Base-by-base conservation (phyloP, 2,113 vertebrate species). In the Eupsittula cactorum region DNA sequence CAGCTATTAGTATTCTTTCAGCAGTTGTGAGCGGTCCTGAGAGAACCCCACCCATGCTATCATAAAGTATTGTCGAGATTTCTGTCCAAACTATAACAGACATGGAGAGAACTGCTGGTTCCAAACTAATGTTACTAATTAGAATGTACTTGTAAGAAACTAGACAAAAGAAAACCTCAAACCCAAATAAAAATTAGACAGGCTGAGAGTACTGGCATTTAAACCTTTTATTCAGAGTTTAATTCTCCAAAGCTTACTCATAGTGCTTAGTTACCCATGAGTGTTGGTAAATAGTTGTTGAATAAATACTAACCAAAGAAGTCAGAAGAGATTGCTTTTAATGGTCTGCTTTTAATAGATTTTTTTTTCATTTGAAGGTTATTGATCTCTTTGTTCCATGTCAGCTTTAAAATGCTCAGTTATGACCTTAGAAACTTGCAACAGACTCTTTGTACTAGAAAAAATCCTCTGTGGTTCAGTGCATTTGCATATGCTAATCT, bases 401-500 rank as follows among this genome's bases (percentile, higher is more conserved):
- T 57, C 39, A 46, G 16, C 39, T 75, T 90, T 29, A 9, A 73
- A 77, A 94, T 69, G 63, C 47, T 92, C 70, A 53, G 41, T 74
- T 87, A 77, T n/a, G 92, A 85, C 44, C 68, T 83, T 71, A 94
- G 96, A 90, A 84, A 88, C 35, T 88, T 65, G 80, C 23, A 80
- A 42, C 87, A 83, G 80, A 53, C 27, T 70, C 52, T 86, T 65
- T 77, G 29, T 62, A 27, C 29, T 60, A 59, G 37, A 88, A 88
- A 82, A 90, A 85, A 33, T 27, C 21, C 49, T 92, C 29, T 13
- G 6, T 0, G 0, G 39, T 73, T 82, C 52, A 49, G 29, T 64
- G 28, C 6, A 90, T 95, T 92, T 95, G 86, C 93, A 89, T 95
- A 91, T 91, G 91, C 21, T 95, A 79, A 95, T 95, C 52, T 94